phyloP scores from a whole-genome alignment of 2,888 invertebrate species.

The Melinopterus prodromus region DNA sequence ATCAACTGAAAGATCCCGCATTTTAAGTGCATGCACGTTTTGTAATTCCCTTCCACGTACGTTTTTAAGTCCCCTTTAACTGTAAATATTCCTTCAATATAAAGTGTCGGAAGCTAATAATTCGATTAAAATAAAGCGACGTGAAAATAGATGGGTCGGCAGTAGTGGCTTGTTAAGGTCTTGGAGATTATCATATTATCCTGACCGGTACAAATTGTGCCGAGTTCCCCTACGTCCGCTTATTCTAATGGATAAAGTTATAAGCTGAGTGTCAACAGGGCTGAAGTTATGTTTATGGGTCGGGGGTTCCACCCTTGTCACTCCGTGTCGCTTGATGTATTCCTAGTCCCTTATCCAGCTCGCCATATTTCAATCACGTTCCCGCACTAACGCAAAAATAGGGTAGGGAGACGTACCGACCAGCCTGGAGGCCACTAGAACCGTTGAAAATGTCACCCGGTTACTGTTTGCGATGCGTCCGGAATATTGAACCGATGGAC shows the following conservation, averaged over 20 bases:
- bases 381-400: not conserved
- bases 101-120: too few relatives aligned
- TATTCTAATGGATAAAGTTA: constrained; percentile 4
- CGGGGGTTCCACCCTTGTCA: not conserved
- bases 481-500: not conserved
- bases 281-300: not conserved
- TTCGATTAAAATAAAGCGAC: not conserved
- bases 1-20: too few relatives aligned
- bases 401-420: not conserved
- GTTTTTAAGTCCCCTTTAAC: too few relatives aligned
- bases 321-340: not conserved
- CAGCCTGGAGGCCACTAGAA: not conserved
- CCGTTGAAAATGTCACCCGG: not conserved
- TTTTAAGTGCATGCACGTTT: too few relatives aligned
- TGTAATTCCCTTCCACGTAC: too few relatives aligned
- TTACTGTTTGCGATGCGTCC: not conserved
- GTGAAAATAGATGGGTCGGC: not conserved
- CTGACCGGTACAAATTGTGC: not conserved
- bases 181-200: not conserved
- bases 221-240: not conserved
- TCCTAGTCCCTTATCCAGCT: not conserved
- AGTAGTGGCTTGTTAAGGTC: not conserved
- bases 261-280: not conserved
- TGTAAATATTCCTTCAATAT: too few relatives aligned
- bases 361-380: not conserved